Evolutionary conservation across 2,888 invertebrate species (phyloP), one percentile per base, ranked within the genome.

Genomic region (Phytoseiulus persimilis): DNA sequence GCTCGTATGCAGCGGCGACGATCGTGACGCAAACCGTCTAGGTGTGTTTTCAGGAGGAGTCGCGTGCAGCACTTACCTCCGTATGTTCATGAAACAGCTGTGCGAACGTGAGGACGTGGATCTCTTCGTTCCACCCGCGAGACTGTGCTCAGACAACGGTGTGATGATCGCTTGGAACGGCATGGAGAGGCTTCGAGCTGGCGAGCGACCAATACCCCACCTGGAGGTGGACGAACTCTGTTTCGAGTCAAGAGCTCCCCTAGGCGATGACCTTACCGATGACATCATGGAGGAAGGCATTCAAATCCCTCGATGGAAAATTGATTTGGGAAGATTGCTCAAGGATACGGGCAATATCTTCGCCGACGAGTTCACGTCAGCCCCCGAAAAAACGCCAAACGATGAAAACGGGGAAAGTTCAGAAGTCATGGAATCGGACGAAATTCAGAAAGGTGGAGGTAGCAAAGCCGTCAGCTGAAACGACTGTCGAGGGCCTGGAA

Each of bases 111-210:
- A 94, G 92, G 94, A 90, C 90, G 84, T 90, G 9, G 84, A 93
- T 92, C 93, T 96, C 5, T 94, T 95, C 90, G 94, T 96, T 90
- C 98, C 98, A 28, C 96, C 97, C 2, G 95, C 95, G 32, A 94
- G 94, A 92, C 94, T 97, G 18, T 99, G 99, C 92, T 98, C 97
- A 0, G 99, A 99, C 93, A 99, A 99, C 94, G 99, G 99, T 11
- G 95, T 98, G 65, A 99, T 99, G 99, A 96, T 99, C 92, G 99
- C 99, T 31, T 99, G 93, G 98, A 98, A 98, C 94, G 98, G 97
- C 14, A 94, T 97, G 90, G 98, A 98, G 93, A 95, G 95, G 93
- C 94, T 95, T 91, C 93, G 92, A 90, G 93, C 92, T 33, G 93
- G 94, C 32, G 65, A 65, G 18, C 1, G 18, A 65, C 9, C 65